Evolutionary conservation across 1,140 invertebrate species (phyloP).

Genomic region (Nephila pilipes): DNA sequence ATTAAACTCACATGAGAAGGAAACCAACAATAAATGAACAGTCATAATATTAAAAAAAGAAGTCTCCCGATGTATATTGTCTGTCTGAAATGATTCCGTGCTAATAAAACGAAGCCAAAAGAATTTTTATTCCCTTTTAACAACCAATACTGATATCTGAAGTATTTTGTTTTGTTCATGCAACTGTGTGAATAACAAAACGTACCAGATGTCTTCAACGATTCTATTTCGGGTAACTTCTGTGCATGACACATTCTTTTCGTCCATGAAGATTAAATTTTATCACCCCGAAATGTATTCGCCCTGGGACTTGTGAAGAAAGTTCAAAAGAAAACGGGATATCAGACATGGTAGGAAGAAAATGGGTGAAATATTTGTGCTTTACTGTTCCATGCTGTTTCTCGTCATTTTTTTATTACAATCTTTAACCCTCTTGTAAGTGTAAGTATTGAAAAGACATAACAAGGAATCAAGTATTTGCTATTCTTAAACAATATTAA

Average conservation of each 20-base stretch:
- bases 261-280: slow-evolving; percentile 38
- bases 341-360: no score
- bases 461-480: no score
- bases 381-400: not conserved
- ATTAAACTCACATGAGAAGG: no score
- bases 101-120: not conserved
- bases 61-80: no score
- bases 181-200: not conserved
- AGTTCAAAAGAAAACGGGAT: not conserved
- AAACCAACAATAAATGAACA: no score
- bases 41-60: no score
- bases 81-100: no score
- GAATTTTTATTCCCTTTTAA: not conserved
- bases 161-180: slow-evolving; percentile 14
- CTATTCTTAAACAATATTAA: no score
- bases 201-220: not conserved
- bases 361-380: not conserved
- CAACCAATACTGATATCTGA: not conserved
- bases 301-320: not conserved
- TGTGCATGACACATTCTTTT: not conserved
- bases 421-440: not conserved
- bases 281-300: slow-evolving; percentile 20
- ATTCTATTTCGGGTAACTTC: slow-evolving; percentile 34
- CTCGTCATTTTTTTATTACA: no score
- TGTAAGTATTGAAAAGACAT: no score